phyloP scores from a whole-genome alignment of 2,113 vertebrate species.

The Anthoscopus minutus region DNA sequence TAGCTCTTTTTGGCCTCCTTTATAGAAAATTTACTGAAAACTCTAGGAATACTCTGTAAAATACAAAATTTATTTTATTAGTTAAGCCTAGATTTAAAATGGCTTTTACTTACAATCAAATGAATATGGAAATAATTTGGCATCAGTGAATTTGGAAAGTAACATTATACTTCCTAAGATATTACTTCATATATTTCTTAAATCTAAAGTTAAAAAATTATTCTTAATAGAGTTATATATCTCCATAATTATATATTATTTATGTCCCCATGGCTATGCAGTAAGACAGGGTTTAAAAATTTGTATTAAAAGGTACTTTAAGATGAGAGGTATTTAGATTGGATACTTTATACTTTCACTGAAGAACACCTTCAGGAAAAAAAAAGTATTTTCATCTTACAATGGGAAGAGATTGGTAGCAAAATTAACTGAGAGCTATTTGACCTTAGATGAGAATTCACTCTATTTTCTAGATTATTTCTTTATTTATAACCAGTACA shows the following conservation, averaged over 20 bases:
- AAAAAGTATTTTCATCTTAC: neutral
- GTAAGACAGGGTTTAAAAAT: neutral
- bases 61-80: neutral
- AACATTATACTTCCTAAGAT: neutral
- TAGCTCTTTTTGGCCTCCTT: conserved; percentile 87
- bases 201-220: neutral
- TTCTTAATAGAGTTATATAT: neutral
- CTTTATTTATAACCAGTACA: neutral
- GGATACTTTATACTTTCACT: neutral
- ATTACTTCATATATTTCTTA: neutral
- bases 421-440: neutral
- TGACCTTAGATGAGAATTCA: neutral
- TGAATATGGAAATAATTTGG: neutral
- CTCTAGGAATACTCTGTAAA: conserved; percentile 90
- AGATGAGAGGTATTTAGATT: neutral
- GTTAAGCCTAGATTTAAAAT: neutral
- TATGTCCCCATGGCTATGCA: neutral
- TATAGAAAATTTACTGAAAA: conserved; percentile 83
- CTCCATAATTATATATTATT: neutral
- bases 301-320: neutral
- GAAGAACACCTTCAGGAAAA: neutral
- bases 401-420: neutral
- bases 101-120: neutral
- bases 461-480: neutral
- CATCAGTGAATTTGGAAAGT: neutral